Conservation (phyloP, 2,888 invertebrate genomes). For the Anthophora plumipes region DNA sequence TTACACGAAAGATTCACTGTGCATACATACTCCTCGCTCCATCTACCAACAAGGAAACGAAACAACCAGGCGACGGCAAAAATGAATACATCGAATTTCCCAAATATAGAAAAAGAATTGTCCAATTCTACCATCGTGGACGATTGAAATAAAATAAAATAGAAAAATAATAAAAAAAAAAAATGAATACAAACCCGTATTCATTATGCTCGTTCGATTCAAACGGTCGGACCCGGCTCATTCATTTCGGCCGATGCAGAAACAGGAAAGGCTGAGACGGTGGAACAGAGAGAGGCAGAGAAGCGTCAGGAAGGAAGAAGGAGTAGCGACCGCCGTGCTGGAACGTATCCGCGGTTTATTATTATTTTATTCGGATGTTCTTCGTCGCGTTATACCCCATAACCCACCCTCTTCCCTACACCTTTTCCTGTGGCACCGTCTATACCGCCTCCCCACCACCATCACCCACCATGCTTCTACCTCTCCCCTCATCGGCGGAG, state of each 20-base stretch:
- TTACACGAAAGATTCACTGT: background rate
- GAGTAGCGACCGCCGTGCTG: slow-evolving; percentile 45
- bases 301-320: slow-evolving; percentile 40
- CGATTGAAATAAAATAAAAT: background rate
- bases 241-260: slow-evolving; percentile 21
- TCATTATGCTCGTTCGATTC: slow-evolving; percentile 14
- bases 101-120: background rate
- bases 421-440: slow-evolving; percentile 56
- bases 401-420: slow-evolving; percentile 64
- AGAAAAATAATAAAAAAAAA: background rate
- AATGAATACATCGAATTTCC: background rate
- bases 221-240: background rate
- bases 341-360: slow-evolving; percentile 77
- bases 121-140: background rate
- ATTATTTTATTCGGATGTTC: slow-evolving; percentile 83
- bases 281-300: slow-evolving; percentile 1
- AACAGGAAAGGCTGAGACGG: slow-evolving; percentile 23
- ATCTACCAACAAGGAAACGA: background rate
- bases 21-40: background rate
- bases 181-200: background rate
- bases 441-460: slow-evolving; percentile 44
- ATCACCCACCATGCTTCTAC: slow-evolving; percentile 47
- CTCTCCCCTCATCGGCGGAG: slow-evolving; percentile 27
- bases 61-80: background rate
- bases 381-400: slow-evolving; percentile 75